Evolutionary conservation across 2,113 vertebrate species (phyloP).

Genomic region (Rhodinocichla rosea): DNA sequence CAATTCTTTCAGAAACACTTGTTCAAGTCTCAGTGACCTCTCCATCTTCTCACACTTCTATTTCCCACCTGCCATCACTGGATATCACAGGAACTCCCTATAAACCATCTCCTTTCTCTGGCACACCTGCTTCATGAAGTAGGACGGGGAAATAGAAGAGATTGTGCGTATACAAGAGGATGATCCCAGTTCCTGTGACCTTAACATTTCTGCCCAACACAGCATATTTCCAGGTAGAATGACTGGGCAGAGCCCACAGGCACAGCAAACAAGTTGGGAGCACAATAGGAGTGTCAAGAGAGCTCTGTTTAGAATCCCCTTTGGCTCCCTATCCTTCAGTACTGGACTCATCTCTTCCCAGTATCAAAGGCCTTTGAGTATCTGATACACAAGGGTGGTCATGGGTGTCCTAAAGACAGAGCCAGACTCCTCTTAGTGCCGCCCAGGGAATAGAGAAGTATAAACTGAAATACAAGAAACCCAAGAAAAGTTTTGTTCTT

Average conservation of each 20-base stretch:
- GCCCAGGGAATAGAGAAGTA: neutral
- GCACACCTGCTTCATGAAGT: neutral
- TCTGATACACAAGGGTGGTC: neutral
- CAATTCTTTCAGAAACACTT: neutral
- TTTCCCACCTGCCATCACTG: neutral
- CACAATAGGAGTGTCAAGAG: neutral
- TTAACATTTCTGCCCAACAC: neutral
- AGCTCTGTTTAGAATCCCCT: neutral
- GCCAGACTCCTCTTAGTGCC: neutral
- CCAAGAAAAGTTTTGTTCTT: neutral
- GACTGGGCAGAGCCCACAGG: neutral
- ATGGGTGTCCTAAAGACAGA: neutral
- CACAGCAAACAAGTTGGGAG: neutral
- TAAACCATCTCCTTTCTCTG: neutral
- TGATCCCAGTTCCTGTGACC: neutral
- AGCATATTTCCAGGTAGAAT: neutral
- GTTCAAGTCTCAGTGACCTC: neutral
- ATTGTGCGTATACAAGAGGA: neutral
- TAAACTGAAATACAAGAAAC: neutral
- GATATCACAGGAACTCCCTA: neutral
- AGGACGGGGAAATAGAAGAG: neutral
- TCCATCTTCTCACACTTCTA: fast-evolving
- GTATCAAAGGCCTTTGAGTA: neutral
- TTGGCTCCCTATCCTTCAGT: neutral
- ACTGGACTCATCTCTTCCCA: neutral